A percentile compares a stretch with the other conserved stretches of the same genome.
These are phyloP conservation scores for Polypterus senegalus DNA, from an alignment of 2,113 vertebrate species.

Conservation along the genomic window DNA sequence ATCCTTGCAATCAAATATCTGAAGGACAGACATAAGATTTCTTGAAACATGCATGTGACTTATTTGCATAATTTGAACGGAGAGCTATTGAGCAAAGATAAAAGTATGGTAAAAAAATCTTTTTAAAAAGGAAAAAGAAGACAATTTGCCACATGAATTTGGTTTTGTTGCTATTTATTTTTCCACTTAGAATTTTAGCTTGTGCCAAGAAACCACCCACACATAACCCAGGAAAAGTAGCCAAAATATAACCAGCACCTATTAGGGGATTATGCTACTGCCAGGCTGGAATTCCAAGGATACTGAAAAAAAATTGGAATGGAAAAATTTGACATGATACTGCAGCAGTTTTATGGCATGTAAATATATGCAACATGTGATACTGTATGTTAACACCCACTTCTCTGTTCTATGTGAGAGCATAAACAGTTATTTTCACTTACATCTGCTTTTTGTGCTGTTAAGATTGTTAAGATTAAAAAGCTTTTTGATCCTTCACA, in stretches of 20 bases:
- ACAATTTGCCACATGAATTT: constrained; percentile 24
- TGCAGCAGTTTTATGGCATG: constrained; percentile 39
- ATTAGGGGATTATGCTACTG: constrained; percentile 49
- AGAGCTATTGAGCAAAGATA: constrained; percentile 33
- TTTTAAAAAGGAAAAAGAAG: constrained; percentile 29
- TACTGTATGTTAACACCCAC: constrained; percentile 32
- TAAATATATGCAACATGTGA: constrained; percentile 37
- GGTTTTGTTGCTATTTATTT: constrained; percentile 39
- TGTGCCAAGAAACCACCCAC: constrained; percentile 48
- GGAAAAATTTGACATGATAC: constrained; percentile 44
- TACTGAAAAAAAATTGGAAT: constrained; percentile 31
- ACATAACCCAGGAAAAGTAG: constrained; percentile 37
- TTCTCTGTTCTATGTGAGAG: too few relatives aligned
- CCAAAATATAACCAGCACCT: constrained; percentile 46
- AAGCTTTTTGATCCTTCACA: too few relatives aligned
- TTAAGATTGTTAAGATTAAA: too few relatives aligned
- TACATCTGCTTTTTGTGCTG: too few relatives aligned
- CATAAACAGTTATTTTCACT: too few relatives aligned
- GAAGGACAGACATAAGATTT: too few relatives aligned
- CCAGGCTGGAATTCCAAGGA: constrained; percentile 42
- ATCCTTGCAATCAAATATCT: too few relatives aligned
- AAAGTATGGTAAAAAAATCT: constrained; percentile 13
- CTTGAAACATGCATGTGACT: too few relatives aligned
- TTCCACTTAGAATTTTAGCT: constrained; percentile 24
- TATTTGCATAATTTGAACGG: constrained; percentile 24